phyloP scores from a whole-genome alignment of 2,797 vertebrate genomes.

The Pantherophis alleghaniensis region DNA sequence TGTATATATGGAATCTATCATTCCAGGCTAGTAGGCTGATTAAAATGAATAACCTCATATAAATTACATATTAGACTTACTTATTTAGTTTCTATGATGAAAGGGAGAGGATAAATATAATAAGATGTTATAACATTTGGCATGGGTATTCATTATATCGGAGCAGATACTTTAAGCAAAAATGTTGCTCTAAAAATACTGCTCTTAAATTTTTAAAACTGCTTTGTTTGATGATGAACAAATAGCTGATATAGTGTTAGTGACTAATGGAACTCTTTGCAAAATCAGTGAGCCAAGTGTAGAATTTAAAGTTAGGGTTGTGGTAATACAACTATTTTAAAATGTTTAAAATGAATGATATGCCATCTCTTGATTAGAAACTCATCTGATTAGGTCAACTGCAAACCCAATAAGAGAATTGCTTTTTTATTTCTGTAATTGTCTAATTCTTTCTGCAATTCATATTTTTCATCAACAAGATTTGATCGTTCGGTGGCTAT shows the following conservation, averaged over 20 bases:
- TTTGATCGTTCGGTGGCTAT: constrained; percentile 9
- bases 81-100: neutral
- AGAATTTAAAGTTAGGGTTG: neutral
- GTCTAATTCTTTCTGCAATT: neutral
- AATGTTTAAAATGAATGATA: neutral
- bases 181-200: neutral
- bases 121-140: neutral
- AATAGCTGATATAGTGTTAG: neutral
- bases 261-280: neutral
- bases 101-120: neutral
- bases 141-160: neutral
- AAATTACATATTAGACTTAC: neutral
- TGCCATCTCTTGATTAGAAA: neutral
- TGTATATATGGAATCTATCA: neutral
- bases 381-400: neutral
- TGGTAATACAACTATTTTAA: neutral
- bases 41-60: neutral
- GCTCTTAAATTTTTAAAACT: neutral
- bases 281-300: neutral
- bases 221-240: neutral
- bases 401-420: neutral
- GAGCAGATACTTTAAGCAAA: neutral
- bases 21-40: neutral
- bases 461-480: neutral
- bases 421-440: neutral